Percentiles rank a stretch among this genome's conserved stretches.
These are phyloP conservation scores for Pherbina coryleti DNA, from an alignment of 2,888 invertebrate genomes.

Conservation along the genomic window DNA sequence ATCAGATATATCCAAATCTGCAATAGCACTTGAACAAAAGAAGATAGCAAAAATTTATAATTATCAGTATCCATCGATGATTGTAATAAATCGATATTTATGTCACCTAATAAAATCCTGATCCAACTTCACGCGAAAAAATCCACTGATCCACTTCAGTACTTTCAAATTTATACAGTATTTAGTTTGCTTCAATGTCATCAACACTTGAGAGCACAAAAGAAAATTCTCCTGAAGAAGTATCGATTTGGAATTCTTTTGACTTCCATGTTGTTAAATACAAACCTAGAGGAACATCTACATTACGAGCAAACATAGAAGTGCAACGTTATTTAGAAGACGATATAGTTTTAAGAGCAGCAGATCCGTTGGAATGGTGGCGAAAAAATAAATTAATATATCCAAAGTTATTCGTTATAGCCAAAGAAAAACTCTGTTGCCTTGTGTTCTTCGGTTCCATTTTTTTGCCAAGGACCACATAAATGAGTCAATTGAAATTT, in stretches of 20 bases:
- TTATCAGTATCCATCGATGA: too few relatives aligned
- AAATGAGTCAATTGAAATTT: too few relatives aligned
- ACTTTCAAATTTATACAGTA: too few relatives aligned
- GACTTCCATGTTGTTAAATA: not conserved
- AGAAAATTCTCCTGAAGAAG: not conserved
- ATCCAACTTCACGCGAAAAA: too few relatives aligned
- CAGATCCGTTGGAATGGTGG: constrained; percentile 1
- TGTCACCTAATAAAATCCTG: too few relatives aligned
- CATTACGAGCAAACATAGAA: not conserved
- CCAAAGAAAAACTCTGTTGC: constrained; percentile 9
- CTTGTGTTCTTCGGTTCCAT: not conserved
- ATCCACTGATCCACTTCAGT: too few relatives aligned
- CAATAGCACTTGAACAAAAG: not conserved
- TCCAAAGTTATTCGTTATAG: not conserved
- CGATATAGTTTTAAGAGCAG: not conserved
- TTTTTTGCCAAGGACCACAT: too few relatives aligned
- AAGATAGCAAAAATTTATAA: not conserved
- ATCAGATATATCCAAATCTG: too few relatives aligned
- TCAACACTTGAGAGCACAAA: not conserved
- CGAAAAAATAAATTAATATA: not conserved
- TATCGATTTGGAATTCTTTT: not conserved
- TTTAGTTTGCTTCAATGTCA: not conserved
- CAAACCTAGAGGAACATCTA: not conserved
- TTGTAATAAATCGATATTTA: too few relatives aligned
- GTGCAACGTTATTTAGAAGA: constrained; percentile 1